Evolutionary conservation across 2,797 vertebrate genomes (phyloP).

Genomic region (Propithecus deckenii): DNA sequence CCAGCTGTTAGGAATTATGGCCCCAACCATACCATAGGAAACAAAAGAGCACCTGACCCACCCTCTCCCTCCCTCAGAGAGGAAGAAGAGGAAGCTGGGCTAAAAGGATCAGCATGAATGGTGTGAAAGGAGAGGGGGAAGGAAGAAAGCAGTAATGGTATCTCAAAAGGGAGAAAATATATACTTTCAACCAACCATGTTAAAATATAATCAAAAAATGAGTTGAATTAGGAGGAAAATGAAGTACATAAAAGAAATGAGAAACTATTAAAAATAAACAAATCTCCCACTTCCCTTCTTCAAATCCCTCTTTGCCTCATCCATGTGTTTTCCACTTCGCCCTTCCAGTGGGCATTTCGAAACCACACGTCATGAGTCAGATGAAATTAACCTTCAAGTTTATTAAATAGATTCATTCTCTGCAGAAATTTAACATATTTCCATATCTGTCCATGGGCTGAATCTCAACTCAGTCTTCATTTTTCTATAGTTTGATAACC

Average conservation of each 20-base stretch:
- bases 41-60: not conserved
- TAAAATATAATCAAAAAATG: not conserved
- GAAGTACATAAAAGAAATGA: not conserved
- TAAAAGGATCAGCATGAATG: not conserved
- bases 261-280: no score
- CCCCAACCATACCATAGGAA: fast-evolving
- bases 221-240: not conserved
- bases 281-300: not conserved
- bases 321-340: not conserved
- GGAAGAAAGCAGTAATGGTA: not conserved
- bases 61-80: fast-evolving
- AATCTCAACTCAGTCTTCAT: not conserved
- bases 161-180: not conserved
- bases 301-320: not conserved
- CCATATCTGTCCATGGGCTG: not conserved
- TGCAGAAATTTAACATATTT: not conserved
- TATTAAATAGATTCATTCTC: not conserved
- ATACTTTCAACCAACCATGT: not conserved
- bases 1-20: not conserved
- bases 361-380: not conserved
- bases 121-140: not conserved
- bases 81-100: not conserved
- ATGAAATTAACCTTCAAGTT: not conserved
- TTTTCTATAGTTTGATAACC: not conserved
- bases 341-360: not conserved